Conservation (phyloP, 2,113 vertebrate genomes). For the Ctenodactylus gundi region DNA sequence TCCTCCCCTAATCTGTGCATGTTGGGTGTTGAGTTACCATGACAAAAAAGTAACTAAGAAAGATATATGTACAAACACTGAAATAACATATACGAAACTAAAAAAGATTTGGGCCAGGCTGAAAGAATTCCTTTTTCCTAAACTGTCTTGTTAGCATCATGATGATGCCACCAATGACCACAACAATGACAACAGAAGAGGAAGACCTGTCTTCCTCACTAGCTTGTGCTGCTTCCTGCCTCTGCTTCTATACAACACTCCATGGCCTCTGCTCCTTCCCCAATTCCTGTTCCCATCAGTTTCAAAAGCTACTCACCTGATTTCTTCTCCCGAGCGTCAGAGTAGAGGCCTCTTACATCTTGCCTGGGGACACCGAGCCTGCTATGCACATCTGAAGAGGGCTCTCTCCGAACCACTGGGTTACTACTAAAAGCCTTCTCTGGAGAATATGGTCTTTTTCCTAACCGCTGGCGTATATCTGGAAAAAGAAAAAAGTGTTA, state of each 20-base stretch:
- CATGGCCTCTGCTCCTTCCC: not conserved
- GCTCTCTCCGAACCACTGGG: constrained; percentile 86
- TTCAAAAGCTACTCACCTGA: constrained; percentile 82
- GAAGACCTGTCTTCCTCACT: not conserved
- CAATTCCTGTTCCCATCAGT: not conserved
- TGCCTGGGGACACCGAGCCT: constrained; percentile 91
- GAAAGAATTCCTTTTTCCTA: not conserved
- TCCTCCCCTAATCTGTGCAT: no score
- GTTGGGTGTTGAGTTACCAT: no score
- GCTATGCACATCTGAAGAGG: constrained; percentile 93
- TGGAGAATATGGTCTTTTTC: constrained; percentile 93
- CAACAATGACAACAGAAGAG: not conserved
- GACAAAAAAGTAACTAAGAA: no score
- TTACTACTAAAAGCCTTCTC: constrained; percentile 84
- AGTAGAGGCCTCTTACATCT: constrained; percentile 86
- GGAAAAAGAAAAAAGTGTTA: constrained; percentile 74
- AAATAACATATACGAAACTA: not conserved
- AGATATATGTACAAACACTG: not conserved
- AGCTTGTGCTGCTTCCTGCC: not conserved
- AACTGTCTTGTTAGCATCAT: not conserved
- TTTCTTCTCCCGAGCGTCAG: constrained; percentile 93
- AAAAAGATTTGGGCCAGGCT: not conserved
- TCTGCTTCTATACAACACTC: not conserved
- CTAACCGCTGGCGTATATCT: constrained; percentile 95
- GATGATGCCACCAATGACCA: not conserved